A percentile compares a stretch with the other conserved stretches of the same genome.
phyloP scores from a whole-genome alignment of 2,113 vertebrate genomes.

The Urocitellus parryii region DNA sequence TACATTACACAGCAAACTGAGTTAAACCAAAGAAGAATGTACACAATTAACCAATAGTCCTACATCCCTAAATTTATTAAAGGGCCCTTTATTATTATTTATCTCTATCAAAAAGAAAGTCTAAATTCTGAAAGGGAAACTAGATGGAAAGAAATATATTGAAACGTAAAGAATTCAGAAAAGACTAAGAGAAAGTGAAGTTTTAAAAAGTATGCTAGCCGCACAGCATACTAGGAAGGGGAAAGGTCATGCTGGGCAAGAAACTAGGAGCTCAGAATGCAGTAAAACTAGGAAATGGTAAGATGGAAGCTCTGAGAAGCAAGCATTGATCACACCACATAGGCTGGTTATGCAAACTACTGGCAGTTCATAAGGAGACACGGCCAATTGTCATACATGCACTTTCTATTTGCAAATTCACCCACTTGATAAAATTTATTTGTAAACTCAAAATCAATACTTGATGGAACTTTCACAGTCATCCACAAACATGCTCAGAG shows the following conservation, averaged over 20 bases:
- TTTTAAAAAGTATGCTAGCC: neutral
- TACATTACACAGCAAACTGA: conserved; percentile 4
- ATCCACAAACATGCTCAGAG: neutral
- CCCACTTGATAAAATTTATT: neutral
- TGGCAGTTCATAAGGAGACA: neutral
- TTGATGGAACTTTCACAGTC: neutral
- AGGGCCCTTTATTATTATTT: neutral
- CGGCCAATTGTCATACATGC: neutral
- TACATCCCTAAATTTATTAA: neutral
- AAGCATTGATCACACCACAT: neutral
- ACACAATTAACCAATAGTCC: neutral
- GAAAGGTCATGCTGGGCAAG: too few relatives aligned
- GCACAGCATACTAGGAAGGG: neutral
- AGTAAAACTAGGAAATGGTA: neutral
- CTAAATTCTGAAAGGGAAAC: neutral
- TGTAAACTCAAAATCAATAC: neutral
- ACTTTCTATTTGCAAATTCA: neutral
- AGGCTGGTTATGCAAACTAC: neutral
- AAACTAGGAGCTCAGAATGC: neutral
- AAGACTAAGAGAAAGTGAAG: neutral
- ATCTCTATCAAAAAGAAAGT: neutral
- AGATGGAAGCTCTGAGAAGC: neutral
- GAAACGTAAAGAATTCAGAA: neutral
- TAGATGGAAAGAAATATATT: neutral
- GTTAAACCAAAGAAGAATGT: neutral